Evolutionary conservation across 2,888 invertebrate genomes (phyloP).

Genomic region (Digitonthophagus gazella): DNA sequence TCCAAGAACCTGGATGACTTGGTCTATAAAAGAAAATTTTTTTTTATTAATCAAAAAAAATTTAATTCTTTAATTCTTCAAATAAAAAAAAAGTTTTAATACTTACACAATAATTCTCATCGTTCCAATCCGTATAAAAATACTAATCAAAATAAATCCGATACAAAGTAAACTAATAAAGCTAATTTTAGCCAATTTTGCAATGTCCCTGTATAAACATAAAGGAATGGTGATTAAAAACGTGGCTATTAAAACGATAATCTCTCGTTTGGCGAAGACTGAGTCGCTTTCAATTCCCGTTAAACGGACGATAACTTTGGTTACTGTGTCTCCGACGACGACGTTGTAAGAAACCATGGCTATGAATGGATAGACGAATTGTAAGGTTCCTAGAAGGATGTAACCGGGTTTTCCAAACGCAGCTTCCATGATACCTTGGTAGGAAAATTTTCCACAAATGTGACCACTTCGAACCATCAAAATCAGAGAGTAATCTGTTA

Average conservation of each 20-base stretch:
- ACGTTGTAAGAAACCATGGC: conserved; percentile 88
- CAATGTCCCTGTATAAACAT: conserved; percentile 75
- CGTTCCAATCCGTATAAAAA: conserved; percentile 60
- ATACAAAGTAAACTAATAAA: conserved; percentile 70
- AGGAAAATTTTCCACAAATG: conserved; percentile 73
- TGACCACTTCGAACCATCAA: conserved; percentile 74
- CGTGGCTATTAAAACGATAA: conserved; percentile 71
- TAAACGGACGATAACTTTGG: conserved; percentile 74
- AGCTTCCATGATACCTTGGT: conserved; percentile 75
- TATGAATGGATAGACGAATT: conserved; percentile 81
- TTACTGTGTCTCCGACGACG: conserved; percentile 82
- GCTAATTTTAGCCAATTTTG: conserved; percentile 67
- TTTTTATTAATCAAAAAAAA: not conserved
- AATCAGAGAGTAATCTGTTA: conserved; percentile 80
- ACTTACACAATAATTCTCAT: conserved; percentile 66
- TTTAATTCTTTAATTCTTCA: too few species aligned
- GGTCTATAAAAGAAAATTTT: conserved; percentile 54
- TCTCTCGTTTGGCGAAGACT: conserved; percentile 62
- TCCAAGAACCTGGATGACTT: conserved; percentile 64
- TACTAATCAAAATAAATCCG: conserved; percentile 67
- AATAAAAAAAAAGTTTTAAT: too few species aligned
- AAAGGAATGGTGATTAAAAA: conserved; percentile 73
- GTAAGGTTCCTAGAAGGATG: conserved; percentile 69
- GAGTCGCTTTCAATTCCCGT: conserved; percentile 57
- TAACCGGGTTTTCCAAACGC: conserved; percentile 79